These are phyloP conservation scores for Eupsittula cactorum DNA, from an alignment of 2,113 vertebrate species.

Conservation along the genomic window DNA sequence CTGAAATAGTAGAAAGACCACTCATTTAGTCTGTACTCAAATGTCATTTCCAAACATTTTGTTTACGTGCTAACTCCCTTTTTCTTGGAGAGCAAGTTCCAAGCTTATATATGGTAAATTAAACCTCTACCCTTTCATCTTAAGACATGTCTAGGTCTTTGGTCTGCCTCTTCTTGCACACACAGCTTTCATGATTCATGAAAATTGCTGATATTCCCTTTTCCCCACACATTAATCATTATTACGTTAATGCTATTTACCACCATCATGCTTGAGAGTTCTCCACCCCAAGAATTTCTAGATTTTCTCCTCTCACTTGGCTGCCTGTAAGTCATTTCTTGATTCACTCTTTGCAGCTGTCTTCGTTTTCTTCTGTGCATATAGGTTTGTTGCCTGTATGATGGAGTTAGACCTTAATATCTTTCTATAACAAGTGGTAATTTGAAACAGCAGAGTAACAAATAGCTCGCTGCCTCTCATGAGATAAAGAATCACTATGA, in stretches of 20 bases:
- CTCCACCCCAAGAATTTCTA: neutral
- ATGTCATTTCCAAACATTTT: neutral
- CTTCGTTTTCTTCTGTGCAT: neutral
- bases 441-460: neutral
- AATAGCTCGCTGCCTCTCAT: neutral
- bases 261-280: neutral
- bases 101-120: neutral
- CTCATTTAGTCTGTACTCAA: neutral
- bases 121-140: neutral
- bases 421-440: neutral
- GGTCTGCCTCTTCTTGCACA: neutral
- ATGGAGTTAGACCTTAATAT: neutral
- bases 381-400: neutral
- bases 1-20: neutral
- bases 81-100: neutral
- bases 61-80: rapidly evolving
- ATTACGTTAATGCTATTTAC: neutral
- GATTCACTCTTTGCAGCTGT: neutral
- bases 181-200: neutral
- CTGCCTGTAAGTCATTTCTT: neutral
- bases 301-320: neutral
- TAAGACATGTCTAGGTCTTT: neutral
- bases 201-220: neutral
- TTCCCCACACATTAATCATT: neutral
- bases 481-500: neutral